Conservation (phyloP, 2,113 vertebrate genomes). For the Grammomys dolichurus region DNA sequence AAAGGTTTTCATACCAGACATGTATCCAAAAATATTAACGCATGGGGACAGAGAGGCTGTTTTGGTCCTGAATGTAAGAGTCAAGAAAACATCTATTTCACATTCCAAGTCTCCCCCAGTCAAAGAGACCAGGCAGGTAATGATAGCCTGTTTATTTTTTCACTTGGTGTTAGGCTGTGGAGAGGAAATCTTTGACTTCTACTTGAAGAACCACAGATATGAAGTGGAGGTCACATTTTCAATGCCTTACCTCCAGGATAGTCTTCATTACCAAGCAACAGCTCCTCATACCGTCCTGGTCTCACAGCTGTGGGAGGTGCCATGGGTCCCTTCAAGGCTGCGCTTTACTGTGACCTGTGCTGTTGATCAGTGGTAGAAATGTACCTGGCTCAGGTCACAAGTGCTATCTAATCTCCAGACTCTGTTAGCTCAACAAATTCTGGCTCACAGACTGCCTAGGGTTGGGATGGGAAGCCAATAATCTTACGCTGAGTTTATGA, state of each 20-base stretch:
- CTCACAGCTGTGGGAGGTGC: neutral
- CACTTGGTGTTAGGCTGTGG: neutral
- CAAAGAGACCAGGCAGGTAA: neutral
- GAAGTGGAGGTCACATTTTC: slow-evolving; percentile 24
- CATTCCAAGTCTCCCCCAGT: slow-evolving; percentile 30
- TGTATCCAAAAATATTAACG: neutral
- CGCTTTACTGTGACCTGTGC: neutral
- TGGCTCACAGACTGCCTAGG: neutral
- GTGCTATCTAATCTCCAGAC: neutral
- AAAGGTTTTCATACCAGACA: neutral
- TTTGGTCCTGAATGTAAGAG: neutral
- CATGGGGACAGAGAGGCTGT: neutral
- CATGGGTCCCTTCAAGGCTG: neutral
- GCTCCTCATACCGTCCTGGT: too few species aligned
- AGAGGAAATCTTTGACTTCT: slow-evolving; percentile 12
- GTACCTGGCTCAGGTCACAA: neutral
- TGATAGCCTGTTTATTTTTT: neutral
- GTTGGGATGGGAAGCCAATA: neutral
- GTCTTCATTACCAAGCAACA: neutral
- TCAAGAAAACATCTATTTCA: neutral
- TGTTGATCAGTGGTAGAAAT: neutral
- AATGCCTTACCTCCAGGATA: neutral
- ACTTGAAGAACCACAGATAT: neutral
- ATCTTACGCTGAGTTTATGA: neutral
- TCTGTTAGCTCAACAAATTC: neutral